Base-by-base conservation (phyloP, 2,797 vertebrate species). In the Knipowitschia caucasica region DNA sequence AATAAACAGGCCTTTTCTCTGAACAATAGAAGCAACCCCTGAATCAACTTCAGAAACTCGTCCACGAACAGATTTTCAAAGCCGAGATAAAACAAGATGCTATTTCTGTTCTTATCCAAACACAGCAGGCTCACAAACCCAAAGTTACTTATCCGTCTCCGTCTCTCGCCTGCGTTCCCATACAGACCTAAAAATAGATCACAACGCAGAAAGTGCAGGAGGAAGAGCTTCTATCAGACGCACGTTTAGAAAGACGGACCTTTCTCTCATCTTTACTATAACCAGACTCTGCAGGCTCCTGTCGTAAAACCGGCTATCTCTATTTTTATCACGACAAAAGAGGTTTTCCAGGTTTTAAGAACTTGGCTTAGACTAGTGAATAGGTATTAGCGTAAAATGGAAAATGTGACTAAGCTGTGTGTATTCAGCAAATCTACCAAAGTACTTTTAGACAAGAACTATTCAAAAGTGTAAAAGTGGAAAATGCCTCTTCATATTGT, bases 61-160 rank as follows among this genome's bases (percentile, higher is more conserved):
- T 11, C 15, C n/a, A 11, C 15, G 17, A 50, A 53, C 56, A 72
- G 69, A 73, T 73, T 61, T 69, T 57, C 56, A 75, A 79, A 74
- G 51, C 27, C 5, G 66, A 52, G 63, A 78, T 69, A 77, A 71
- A 58, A 57, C 57, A 60, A 71, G 71, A 67, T 52, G 70, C 79
- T 83, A 82, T 85, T 86, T 88, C 67, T 80, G 75, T 62, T 78
- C 78, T 74, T 81, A 72, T 86, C 78, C 80, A 87, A 88, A 89
- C 82, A 85, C 18, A 59, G 76, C 54, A 14, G 55, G 47, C 69
- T 73, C 62, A 56, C 77, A 82, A n/a, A 81, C 84, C 76, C 78
- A 78, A 83, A 71, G 67, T 76, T 67, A 81, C 76, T 77, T 76
- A 75, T 81, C 76, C 81, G 78, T 80, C 72, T 73, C 73, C 50